These are phyloP conservation scores for Pavo muticus DNA, from an alignment of 2,113 vertebrate species.

Conservation along the genomic window DNA sequence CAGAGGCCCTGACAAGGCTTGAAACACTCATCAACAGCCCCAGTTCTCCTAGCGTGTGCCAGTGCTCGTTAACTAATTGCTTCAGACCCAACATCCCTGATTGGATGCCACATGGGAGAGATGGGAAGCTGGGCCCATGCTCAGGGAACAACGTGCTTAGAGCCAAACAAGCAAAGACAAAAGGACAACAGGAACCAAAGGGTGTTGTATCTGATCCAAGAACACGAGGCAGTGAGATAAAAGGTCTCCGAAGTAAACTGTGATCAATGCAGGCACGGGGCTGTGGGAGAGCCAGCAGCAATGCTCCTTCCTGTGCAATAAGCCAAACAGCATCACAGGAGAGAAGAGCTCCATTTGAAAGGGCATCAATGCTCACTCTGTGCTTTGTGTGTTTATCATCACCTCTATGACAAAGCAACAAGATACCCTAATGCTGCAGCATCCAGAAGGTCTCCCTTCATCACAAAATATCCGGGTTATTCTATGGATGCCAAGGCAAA, in stretches of 20 bases:
- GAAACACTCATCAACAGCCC: too few species aligned
- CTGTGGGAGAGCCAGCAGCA: not conserved
- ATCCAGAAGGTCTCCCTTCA: not conserved
- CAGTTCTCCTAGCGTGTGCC: not conserved
- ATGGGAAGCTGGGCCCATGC: not conserved
- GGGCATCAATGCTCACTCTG: not conserved
- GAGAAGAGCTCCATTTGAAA: not conserved
- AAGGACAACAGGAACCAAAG: constrained; percentile 31
- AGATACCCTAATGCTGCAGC: not conserved
- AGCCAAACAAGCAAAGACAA: constrained; percentile 41
- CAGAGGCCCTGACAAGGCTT: not conserved
- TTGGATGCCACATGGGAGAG: not conserved
- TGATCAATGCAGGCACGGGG: not conserved
- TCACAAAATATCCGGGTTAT: not conserved
- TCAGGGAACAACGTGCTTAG: constrained; percentile 24
- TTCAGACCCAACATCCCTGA: not conserved
- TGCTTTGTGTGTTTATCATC: not conserved
- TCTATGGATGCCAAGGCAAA: not conserved
- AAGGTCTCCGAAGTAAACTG: not conserved
- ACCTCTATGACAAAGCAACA: not conserved
- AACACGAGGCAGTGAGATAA: not conserved
- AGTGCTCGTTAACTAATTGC: not conserved
- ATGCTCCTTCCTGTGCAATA: not conserved
- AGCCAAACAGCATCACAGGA: not conserved
- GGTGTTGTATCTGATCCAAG: constrained; percentile 1